phyloP scores from a whole-genome alignment of 2,888 invertebrate species.

The Melieria omissa region DNA sequence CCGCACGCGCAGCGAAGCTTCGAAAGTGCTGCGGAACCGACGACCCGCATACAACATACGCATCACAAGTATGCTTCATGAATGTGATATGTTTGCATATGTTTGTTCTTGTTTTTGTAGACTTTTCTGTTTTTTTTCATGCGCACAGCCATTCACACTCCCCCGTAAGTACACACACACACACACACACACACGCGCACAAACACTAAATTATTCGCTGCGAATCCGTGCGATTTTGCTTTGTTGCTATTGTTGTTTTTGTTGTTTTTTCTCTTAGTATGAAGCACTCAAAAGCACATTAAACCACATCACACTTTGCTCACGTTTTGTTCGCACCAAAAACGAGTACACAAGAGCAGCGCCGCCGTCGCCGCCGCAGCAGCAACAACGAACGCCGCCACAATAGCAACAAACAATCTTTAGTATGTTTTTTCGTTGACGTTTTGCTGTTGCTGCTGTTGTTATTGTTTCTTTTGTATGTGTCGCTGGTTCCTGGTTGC shows the following conservation, averaged over 20 bases:
- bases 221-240: neutral
- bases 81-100: no score
- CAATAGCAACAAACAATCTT: no score
- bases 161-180: slow-evolving; percentile 20
- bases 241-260: neutral
- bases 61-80: no score
- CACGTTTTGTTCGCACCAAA: slow-evolving; percentile 18
- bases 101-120: no score
- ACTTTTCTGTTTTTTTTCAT: no score
- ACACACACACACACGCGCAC: slow-evolving; percentile 6
- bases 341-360: neutral
- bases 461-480: slow-evolving; percentile 24
- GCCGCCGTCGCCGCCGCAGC: neutral
- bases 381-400: neutral
- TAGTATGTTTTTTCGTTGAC: slow-evolving; percentile 6
- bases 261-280: neutral
- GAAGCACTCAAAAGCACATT: neutral
- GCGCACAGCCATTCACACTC: neutral
- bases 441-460: slow-evolving; percentile 29
- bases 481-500: slow-evolving; percentile 57
- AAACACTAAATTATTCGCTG: neutral
- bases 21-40: no score
- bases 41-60: no score
- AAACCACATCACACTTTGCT: slow-evolving; percentile 25
- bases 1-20: no score